Percentiles rank a stretch among this genome's conserved stretches.
Conservation (phyloP, 2,888 invertebrate genomes). For the Flexamia atlantica region DNA sequence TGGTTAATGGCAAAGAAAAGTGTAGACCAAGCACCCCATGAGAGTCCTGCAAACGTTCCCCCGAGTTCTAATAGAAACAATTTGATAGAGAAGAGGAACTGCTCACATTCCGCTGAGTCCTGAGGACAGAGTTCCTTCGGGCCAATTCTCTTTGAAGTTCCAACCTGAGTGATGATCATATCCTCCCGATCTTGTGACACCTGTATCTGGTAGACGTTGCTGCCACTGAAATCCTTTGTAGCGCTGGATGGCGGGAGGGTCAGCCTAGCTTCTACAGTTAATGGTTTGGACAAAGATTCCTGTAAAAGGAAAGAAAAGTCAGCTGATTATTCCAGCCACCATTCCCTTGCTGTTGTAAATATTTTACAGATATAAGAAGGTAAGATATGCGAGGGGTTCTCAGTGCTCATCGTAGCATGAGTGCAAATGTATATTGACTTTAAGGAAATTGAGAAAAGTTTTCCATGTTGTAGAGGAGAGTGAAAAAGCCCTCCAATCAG, state of each 20-base stretch:
- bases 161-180: background rate
- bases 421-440: no score
- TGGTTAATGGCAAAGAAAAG: constrained; percentile 14
- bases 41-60: constrained; percentile 28
- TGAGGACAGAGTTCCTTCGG: constrained; percentile 30
- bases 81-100: background rate
- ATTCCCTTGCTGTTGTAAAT: no score
- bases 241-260: background rate
- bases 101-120: constrained; percentile 28
- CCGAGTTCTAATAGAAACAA: constrained; percentile 17
- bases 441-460: no score
- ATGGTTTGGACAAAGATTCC: background rate
- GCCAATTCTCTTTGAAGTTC: background rate
- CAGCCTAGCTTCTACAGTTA: background rate
- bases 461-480: no score
- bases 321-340: no score
- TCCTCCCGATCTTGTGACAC: background rate
- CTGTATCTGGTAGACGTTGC: background rate
- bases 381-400: no score
- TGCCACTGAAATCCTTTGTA: background rate
- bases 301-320: no score
- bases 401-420: no score
- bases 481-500: no score
- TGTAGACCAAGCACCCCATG: constrained; percentile 43
- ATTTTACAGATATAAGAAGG: no score